Evolutionary conservation across 2,888 invertebrate species (phyloP).

Genomic region (Cerceris rybyensis): DNA sequence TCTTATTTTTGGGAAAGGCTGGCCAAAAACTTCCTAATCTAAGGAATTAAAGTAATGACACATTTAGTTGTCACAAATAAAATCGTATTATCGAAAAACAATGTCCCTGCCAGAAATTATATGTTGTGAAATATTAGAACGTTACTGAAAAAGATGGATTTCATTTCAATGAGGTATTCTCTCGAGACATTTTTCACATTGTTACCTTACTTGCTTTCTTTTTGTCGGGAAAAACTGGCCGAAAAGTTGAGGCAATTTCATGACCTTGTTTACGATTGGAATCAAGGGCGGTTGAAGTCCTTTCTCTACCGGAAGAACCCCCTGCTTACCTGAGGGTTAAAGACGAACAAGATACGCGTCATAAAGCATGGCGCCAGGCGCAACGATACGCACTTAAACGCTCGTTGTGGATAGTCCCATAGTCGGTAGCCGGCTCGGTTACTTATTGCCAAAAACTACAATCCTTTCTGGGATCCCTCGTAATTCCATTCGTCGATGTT

Average conservation of each 20-base stretch:
- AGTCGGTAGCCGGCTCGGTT: conserved; percentile 24
- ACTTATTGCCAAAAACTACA: conserved; percentile 15
- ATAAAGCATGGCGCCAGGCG: conserved; percentile 67
- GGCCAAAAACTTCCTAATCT: too few relatives aligned
- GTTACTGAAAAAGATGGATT: too few relatives aligned
- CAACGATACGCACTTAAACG: conserved; percentile 57
- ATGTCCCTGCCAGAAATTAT: too few relatives aligned
- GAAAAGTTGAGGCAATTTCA: conserved; percentile 1
- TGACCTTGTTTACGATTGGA: conserved; percentile 55
- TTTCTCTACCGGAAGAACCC: conserved; percentile 15
- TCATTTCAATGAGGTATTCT: too few relatives aligned
- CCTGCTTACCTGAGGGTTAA: conserved; percentile 56
- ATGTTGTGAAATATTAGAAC: too few relatives aligned
- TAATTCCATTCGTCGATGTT: conserved; percentile 11
- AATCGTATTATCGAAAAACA: too few relatives aligned
- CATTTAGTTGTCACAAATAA: too few relatives aligned
- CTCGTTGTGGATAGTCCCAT: conserved; percentile 39
- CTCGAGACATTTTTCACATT: too few relatives aligned
- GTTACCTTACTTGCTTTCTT: neutral
- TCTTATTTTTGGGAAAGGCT: too few relatives aligned
- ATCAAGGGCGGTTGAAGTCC: conserved; percentile 18
- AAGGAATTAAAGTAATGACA: too few relatives aligned
- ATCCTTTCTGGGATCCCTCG: conserved; percentile 1
- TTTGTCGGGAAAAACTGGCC: neutral
- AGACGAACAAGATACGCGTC: conserved; percentile 55